A percentile compares a stretch with the other conserved stretches of the same genome.
Conservation (phyloP, 2,888 invertebrate species). For the Elegia similella region DNA sequence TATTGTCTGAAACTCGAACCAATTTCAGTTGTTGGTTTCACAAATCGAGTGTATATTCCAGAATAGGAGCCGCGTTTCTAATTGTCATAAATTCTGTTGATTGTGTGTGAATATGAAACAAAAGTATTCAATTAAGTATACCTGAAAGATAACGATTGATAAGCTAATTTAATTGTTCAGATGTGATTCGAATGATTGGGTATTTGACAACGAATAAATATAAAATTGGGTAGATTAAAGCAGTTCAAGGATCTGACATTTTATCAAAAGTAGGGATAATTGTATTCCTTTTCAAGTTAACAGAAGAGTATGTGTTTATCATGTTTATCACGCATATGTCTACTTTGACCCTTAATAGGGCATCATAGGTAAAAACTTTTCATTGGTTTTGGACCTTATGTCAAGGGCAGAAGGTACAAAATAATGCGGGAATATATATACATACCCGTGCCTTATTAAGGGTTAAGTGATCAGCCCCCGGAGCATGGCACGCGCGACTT, state of each 20-base stretch:
- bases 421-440: too few relatives aligned
- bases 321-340: too few relatives aligned
- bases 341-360: too few relatives aligned
- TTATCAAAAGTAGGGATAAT: neutral
- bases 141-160: slow-evolving; percentile 4
- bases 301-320: too few relatives aligned
- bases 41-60: slow-evolving; percentile 1
- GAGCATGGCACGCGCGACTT: too few relatives aligned
- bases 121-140: slow-evolving; percentile 10
- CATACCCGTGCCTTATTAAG: too few relatives aligned
- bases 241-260: neutral
- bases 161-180: slow-evolving; percentile 11
- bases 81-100: slow-evolving; percentile 6
- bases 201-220: neutral
- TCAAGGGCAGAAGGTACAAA: too few relatives aligned
- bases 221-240: neutral
- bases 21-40: slow-evolving; percentile 3
- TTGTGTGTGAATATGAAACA: slow-evolving; percentile 13
- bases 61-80: slow-evolving; percentile 3
- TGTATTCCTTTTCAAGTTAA: neutral
- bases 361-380: too few relatives aligned
- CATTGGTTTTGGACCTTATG: too few relatives aligned
- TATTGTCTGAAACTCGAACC: neutral
- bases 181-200: slow-evolving; percentile 14
- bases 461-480: too few relatives aligned